These are phyloP conservation scores for Drosophila kikkawai DNA, from an alignment of 1,140 invertebrate genomes.

Conservation along the genomic window DNA sequence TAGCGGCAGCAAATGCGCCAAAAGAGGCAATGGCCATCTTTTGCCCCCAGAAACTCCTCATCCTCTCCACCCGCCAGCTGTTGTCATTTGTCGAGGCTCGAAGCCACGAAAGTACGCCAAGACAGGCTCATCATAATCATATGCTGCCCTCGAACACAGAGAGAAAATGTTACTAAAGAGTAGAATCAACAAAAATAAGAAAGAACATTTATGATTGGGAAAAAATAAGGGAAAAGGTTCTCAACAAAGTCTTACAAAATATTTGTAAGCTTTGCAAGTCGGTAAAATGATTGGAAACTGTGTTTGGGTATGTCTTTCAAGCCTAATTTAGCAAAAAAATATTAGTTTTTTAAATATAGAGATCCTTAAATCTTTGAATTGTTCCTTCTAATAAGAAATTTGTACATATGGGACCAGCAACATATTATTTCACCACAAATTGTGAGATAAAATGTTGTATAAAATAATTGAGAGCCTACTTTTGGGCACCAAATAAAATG, in stretches of 20 bases:
- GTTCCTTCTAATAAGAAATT: rapidly evolving
- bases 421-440: no score
- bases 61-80: slow-evolving; percentile 24
- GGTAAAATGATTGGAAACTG: background rate
- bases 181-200: background rate
- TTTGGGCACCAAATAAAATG: no score
- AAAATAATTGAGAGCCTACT: background rate
- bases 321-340: no score
- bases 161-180: background rate
- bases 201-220: no score
- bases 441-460: no score
- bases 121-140: slow-evolving; percentile 71
- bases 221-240: background rate
- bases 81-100: slow-evolving; percentile 63
- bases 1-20: slow-evolving; percentile 67
- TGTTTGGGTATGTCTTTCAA: no score
- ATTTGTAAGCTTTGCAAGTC: background rate
- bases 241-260: background rate
- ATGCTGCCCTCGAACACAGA: slow-evolving; percentile 32
- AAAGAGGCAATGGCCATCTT: slow-evolving; percentile 38
- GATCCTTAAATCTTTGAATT: no score
- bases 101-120: slow-evolving; percentile 62
- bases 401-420: background rate
- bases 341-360: background rate
- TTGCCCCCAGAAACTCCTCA: background rate